These are phyloP conservation scores for Ectropis crepuscularia DNA, from an alignment of 2,888 invertebrate genomes.

Conservation along the genomic window DNA sequence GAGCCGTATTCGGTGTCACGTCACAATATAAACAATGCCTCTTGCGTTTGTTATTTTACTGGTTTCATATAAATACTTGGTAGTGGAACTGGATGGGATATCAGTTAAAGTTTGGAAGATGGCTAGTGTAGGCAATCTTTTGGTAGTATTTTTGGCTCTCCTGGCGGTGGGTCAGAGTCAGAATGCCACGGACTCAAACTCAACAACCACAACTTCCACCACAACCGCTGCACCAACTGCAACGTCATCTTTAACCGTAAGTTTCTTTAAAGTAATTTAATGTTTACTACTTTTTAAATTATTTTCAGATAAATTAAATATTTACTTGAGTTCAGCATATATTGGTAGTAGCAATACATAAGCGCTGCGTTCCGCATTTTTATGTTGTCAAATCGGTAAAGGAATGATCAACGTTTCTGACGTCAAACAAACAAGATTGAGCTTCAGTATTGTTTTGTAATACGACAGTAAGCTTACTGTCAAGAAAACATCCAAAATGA, in stretches of 20 bases:
- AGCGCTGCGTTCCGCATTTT: too few relatives aligned
- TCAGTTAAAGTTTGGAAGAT: conserved; percentile 43
- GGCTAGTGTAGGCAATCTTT: conserved; percentile 46
- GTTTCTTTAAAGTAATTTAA: background rate
- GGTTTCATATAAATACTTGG: conserved; percentile 38
- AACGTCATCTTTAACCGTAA: conserved; percentile 9
- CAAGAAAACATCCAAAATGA: too few relatives aligned
- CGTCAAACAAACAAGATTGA: too few relatives aligned
- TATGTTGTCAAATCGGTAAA: too few relatives aligned
- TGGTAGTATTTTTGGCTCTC: conserved; percentile 44
- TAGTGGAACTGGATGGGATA: conserved; percentile 11
- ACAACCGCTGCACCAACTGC: conserved; percentile 8
- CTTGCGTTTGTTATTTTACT: conserved; percentile 30
- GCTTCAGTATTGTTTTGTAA: too few relatives aligned
- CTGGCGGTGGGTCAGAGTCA: conserved; percentile 46
- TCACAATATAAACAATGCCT: conserved; percentile 30
- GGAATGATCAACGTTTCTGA: too few relatives aligned
- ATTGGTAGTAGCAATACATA: too few relatives aligned
- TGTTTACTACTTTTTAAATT: background rate
- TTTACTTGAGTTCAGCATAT: too few relatives aligned
- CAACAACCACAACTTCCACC: conserved; percentile 22
- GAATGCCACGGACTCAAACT: conserved; percentile 37
- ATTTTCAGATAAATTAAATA: too few relatives aligned
- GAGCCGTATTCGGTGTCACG: conserved; percentile 22
- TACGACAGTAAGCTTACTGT: too few relatives aligned